phyloP scores from a whole-genome alignment of 2,113 vertebrate species.

The Coreoperca whiteheadi region DNA sequence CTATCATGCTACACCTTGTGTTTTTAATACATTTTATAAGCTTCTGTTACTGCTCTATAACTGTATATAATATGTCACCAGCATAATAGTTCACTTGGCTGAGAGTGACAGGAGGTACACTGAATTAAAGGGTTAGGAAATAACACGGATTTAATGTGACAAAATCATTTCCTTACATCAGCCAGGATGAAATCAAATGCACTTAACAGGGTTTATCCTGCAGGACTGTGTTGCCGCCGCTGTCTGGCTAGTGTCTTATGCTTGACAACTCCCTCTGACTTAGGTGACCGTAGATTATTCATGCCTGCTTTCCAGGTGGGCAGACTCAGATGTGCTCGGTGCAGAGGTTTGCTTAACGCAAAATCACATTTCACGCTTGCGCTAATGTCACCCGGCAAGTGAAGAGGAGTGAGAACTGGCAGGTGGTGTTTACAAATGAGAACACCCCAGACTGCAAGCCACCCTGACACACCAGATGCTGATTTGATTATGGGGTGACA shows the following conservation, averaged over 20 bases:
- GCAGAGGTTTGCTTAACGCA: conserved; percentile 64
- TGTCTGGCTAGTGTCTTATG: conserved; percentile 43
- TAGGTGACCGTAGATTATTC: conserved; percentile 70
- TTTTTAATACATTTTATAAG: neutral
- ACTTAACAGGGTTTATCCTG: conserved; percentile 11
- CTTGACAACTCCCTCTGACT: conserved; percentile 57
- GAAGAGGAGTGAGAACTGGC: conserved; percentile 67
- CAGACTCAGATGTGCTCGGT: conserved; percentile 56
- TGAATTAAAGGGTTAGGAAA: neutral
- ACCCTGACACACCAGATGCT: conserved; percentile 69
- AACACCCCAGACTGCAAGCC: conserved; percentile 66
- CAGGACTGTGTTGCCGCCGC: conserved; percentile 24
- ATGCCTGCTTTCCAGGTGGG: conserved; percentile 71
- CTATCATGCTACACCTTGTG: neutral
- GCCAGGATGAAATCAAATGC: conserved; percentile 16
- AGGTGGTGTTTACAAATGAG: conserved; percentile 80
- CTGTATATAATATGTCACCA: neutral
- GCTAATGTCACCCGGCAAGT: conserved; percentile 67
- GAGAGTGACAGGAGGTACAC: neutral
- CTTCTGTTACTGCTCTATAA: neutral
- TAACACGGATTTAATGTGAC: neutral
- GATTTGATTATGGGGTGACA: conserved; percentile 73
- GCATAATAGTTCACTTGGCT: neutral
- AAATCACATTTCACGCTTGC: conserved; percentile 77
- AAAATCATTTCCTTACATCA: neutral